Percentiles rank a stretch among this genome's conserved stretches.
These are phyloP conservation scores for Pseudorhiza aurosa DNA, from an alignment of 30 jellyfish, hydroid and myxozoan species.

Conservation along the genomic window DNA sequence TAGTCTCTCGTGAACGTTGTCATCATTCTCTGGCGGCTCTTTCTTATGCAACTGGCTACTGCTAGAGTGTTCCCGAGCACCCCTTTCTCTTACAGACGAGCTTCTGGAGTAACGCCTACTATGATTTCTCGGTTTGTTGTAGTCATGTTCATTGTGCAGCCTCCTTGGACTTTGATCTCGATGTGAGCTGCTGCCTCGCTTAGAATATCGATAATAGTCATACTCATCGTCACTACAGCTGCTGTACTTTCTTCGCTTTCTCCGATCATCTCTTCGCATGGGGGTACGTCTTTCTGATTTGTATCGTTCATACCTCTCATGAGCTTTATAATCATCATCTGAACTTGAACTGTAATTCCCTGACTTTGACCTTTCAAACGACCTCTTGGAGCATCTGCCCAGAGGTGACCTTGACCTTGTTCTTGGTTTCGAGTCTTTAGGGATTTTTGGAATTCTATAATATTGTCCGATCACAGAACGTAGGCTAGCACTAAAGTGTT, in stretches of 20 bases:
- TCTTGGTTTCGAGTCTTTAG: constrained; percentile 14
- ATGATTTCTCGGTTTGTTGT: constrained; percentile 20
- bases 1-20: constrained; percentile 73
- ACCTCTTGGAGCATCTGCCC: neutral
- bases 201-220: constrained; percentile 57
- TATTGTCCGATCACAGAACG: constrained; percentile 34
- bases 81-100: constrained; percentile 34
- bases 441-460: constrained; percentile 43
- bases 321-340: constrained; percentile 38
- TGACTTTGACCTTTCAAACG: constrained; percentile 60
- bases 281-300: constrained; percentile 69
- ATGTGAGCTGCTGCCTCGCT: constrained; percentile 17
- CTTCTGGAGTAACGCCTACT: constrained; percentile 13
- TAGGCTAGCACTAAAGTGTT: neutral
- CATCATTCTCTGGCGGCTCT: constrained; percentile 27
- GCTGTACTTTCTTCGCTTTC: constrained; percentile 66
- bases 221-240: constrained; percentile 80
- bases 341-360: constrained; percentile 39
- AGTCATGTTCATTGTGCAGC: constrained; percentile 32
- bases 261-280: constrained; percentile 51
- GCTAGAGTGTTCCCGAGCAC: constrained; percentile 7
- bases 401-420: constrained; percentile 65
- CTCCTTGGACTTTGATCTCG: constrained; percentile 23
- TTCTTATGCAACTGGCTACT: neutral
- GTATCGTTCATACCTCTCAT: constrained; percentile 39